A percentile compares a stretch with the other conserved stretches of the same genome.
Conservation (phyloP, 2,113 vertebrate species). For the Glareola pratincola region DNA sequence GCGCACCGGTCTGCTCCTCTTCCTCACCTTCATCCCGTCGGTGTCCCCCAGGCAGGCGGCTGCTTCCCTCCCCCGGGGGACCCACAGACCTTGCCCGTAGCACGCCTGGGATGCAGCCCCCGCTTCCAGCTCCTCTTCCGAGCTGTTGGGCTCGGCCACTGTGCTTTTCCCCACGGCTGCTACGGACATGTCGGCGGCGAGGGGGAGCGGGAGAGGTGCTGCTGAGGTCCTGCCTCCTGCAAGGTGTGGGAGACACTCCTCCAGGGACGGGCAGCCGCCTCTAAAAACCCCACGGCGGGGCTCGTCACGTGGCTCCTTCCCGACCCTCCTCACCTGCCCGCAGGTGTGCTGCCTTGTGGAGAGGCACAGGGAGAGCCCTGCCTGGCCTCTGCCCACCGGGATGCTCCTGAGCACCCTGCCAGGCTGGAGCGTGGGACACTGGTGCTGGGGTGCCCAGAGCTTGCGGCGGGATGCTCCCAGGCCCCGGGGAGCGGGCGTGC, state of each 20-base stretch:
- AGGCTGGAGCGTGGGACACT: neutral
- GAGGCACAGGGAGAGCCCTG: neutral
- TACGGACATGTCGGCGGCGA: neutral
- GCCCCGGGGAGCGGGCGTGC: rapidly evolving
- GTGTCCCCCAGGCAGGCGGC: constrained; percentile 19
- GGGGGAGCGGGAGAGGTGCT: neutral
- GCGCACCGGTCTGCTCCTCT: constrained; percentile 81
- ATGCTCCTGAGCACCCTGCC: neutral
- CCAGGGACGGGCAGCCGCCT: neutral
- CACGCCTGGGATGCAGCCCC: neutral
- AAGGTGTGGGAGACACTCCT: constrained; percentile 46
- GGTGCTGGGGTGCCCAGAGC: neutral
- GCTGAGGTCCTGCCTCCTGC: neutral
- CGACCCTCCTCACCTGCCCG: constrained; percentile 70
- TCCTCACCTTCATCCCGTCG: constrained; percentile 69
- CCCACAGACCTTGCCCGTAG: neutral
- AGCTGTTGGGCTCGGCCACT: constrained; percentile 64
- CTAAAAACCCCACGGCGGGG: constrained; percentile 33
- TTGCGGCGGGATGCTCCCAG: neutral
- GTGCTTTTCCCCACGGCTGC: neutral
- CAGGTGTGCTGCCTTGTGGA: constrained; percentile 49
- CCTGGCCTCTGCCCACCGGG: neutral
- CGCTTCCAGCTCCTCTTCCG: constrained; percentile 74
- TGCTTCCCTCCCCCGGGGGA: constrained; percentile 52
- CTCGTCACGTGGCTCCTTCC: constrained; percentile 65